Evolutionary conservation across 2,888 invertebrate species (phyloP).

Genomic region (Adelphocoris suturalis): DNA sequence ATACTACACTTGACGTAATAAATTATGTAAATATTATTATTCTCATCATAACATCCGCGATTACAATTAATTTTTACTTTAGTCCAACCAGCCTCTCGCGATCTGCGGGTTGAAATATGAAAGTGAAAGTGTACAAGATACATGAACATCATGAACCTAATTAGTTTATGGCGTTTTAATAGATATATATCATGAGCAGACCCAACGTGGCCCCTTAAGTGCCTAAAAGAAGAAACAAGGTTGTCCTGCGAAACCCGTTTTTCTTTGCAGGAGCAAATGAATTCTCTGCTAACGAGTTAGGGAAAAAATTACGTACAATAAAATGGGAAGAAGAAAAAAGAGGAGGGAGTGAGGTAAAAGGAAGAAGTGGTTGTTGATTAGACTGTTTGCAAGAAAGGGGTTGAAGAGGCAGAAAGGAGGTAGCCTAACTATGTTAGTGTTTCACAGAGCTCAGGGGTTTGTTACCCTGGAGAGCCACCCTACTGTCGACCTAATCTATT

Average conservation of each 20-base stretch:
- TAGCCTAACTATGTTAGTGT: constrained; percentile 65
- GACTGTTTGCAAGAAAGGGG: constrained; percentile 64
- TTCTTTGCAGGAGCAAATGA: constrained; percentile 52
- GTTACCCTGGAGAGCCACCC: constrained; percentile 59
- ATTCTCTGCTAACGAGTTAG: constrained; percentile 50
- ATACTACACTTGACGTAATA: no score
- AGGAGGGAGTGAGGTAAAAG: neutral
- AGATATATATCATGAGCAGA: neutral
- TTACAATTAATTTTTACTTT: no score
- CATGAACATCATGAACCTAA: no score
- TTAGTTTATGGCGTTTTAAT: neutral
- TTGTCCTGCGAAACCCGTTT: constrained; percentile 13
- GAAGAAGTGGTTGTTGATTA: constrained; percentile 66
- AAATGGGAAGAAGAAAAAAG: neutral
- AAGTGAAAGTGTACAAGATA: no score
- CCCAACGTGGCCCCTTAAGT: neutral
- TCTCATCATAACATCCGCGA: no score
- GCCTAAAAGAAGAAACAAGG: neutral
- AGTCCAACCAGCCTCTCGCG: no score
- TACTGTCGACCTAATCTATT: constrained; percentile 66
- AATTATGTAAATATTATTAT: no score
- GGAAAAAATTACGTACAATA: constrained; percentile 45
- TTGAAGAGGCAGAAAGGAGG: constrained; percentile 41
- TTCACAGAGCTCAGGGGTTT: constrained; percentile 68
- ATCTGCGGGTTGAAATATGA: no score